A percentile compares a stretch with the other conserved stretches of the same genome.
These are phyloP conservation scores for Thera britannica DNA, from an alignment of 2,888 invertebrate genomes.

Conservation along the genomic window DNA sequence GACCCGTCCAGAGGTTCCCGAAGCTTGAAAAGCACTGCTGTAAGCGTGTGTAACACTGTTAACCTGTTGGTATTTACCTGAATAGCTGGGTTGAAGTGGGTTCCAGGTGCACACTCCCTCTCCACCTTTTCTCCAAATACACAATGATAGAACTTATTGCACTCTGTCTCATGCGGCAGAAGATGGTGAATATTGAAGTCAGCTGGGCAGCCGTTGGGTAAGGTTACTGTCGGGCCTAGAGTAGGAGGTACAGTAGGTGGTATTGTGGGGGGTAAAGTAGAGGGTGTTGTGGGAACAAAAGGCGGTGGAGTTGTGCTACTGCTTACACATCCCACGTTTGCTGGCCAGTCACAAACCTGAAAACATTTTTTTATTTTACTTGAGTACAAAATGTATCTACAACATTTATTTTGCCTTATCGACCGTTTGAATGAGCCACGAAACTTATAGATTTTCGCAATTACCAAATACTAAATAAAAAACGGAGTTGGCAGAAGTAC, in stretches of 20 bases:
- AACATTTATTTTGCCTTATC: too few species aligned
- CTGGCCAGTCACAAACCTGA: slow-evolving; percentile 2
- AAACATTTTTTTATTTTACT: background rate
- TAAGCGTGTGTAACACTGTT: too few species aligned
- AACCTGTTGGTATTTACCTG: slow-evolving; percentile 34
- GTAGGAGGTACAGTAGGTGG: background rate
- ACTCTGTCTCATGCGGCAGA: slow-evolving; percentile 55
- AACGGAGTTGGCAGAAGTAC: too few species aligned
- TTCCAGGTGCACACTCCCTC: slow-evolving; percentile 42
- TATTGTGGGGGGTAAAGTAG: background rate
- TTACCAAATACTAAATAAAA: too few species aligned
- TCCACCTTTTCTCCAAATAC: slow-evolving; percentile 47
- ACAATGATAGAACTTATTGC: slow-evolving; percentile 56
- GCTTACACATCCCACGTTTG: background rate
- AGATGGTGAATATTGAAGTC: slow-evolving; percentile 49
- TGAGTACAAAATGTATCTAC: too few species aligned
- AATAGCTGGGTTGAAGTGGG: slow-evolving; percentile 45
- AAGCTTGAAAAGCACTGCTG: too few species aligned
- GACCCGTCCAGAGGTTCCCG: too few species aligned
- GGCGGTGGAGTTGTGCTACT: background rate
- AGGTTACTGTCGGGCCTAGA: slow-evolving; percentile 24
- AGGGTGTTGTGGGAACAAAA: background rate
- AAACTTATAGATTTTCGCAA: too few species aligned
- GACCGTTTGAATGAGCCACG: too few species aligned
- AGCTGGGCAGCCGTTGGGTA: slow-evolving; percentile 58